These are phyloP conservation scores for Microtus californicus DNA, from an alignment of 2,797 vertebrate genomes.

Conservation along the genomic window DNA sequence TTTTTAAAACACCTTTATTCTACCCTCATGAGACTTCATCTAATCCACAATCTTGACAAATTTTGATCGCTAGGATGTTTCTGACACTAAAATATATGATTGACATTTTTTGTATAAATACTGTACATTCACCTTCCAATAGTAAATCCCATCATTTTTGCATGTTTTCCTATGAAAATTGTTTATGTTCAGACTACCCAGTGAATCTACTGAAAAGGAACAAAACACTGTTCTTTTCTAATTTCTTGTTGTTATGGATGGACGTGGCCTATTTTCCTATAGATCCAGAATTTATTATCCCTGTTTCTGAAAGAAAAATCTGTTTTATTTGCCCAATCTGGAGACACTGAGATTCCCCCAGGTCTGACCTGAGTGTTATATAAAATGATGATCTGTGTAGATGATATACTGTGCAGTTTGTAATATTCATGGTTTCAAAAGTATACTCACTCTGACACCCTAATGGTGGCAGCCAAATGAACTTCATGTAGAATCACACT, in stretches of 20 bases:
- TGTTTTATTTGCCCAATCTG: background rate
- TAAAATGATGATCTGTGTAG: background rate
- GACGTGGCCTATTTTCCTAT: background rate
- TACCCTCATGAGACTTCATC: background rate
- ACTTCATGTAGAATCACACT: background rate
- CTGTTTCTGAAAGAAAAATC: background rate
- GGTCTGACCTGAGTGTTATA: background rate
- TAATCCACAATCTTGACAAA: background rate
- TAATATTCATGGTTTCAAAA: background rate
- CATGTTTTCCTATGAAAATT: background rate
- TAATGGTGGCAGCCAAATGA: background rate
- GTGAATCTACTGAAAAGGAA: background rate
- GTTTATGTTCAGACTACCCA: background rate
- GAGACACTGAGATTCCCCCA: background rate
- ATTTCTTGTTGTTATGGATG: background rate
- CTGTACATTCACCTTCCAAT: background rate
- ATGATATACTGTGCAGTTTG: background rate
- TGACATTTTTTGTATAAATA: background rate
- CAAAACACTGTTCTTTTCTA: background rate
- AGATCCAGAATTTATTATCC: background rate
- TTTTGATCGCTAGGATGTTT: background rate
- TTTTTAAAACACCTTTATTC: background rate
- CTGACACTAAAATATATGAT: background rate
- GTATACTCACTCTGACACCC: fast-evolving
- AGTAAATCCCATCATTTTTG: background rate